These are phyloP conservation scores for Tachysurus vachellii DNA, from an alignment of 2,113 vertebrate genomes.

Conservation along the genomic window DNA sequence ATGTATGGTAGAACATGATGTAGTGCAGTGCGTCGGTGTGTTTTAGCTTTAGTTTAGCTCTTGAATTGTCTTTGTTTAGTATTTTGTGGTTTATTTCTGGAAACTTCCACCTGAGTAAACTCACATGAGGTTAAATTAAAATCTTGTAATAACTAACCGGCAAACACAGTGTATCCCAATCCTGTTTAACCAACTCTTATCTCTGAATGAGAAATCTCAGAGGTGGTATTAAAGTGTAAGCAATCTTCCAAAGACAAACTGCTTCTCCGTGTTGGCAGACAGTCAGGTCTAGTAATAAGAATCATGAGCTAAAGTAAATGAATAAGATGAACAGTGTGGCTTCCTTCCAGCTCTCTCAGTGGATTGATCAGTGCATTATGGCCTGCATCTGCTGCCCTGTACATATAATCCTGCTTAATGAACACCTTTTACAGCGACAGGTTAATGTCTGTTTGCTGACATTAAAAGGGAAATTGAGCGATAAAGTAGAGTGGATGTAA, in stretches of 20 bases:
- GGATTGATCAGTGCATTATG: conserved; percentile 63
- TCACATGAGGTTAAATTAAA: neutral
- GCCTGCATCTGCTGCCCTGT: conserved; percentile 1
- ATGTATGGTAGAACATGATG: no score
- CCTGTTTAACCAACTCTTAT: neutral
- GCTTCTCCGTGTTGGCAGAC: conserved; percentile 40
- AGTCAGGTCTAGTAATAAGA: conserved; percentile 59
- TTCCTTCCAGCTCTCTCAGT: conserved; percentile 61
- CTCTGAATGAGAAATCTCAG: conserved; percentile 1
- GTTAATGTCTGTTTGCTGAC: conserved; percentile 43
- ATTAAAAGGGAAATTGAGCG: conserved; percentile 49
- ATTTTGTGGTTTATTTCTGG: neutral
- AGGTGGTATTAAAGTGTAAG: conserved; percentile 7
- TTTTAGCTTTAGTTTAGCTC: neutral
- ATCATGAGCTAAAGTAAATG: conserved; percentile 51
- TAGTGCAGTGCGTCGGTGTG: neutral
- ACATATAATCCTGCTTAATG: conserved; percentile 59
- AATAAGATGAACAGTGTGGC: conserved; percentile 64
- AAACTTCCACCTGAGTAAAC: neutral
- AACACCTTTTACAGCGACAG: conserved; percentile 53
- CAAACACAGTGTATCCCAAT: neutral
- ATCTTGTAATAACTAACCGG: neutral
- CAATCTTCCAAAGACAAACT: neutral
- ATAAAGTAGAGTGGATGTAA: conserved; percentile 41
- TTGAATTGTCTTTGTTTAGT: neutral